Evolutionary conservation across 2,888 invertebrate genomes (phyloP).

Genomic region (Apodemia hepburni): DNA sequence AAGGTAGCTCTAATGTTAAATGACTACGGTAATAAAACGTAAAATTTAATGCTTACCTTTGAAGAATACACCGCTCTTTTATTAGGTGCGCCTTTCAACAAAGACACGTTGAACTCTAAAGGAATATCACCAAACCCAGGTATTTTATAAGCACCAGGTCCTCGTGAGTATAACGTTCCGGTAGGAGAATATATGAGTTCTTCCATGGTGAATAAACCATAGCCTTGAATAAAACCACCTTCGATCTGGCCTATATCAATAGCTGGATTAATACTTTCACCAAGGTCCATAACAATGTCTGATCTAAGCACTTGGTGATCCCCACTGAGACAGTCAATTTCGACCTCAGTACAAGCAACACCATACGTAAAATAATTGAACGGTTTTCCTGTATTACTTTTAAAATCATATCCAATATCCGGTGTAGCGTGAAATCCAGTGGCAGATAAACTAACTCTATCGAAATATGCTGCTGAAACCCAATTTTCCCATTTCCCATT

Average conservation of each 20-base stretch:
- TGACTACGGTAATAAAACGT: background rate
- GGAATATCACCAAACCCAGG: slow-evolving; percentile 97
- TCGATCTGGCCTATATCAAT: slow-evolving; percentile 98
- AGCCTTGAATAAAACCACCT: slow-evolving; percentile 96
- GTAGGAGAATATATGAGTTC: slow-evolving; percentile 92
- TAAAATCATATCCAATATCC: slow-evolving; percentile 85
- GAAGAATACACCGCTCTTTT: slow-evolving; percentile 96
- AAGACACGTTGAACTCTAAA: slow-evolving; percentile 93
- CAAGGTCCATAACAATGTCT: slow-evolving; percentile 98
- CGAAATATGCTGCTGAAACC: slow-evolving; percentile 88
- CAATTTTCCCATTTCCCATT: slow-evolving; percentile 91
- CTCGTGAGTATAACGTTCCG: slow-evolving; percentile 90
- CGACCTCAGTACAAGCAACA: slow-evolving; percentile 92
- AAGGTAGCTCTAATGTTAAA: too few relatives aligned
- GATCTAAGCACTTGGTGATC: slow-evolving; percentile 93
- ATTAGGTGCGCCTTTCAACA: slow-evolving; percentile 95
- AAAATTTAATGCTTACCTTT: slow-evolving; percentile 82
- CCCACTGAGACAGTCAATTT: slow-evolving; percentile 96
- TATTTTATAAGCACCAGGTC: slow-evolving; percentile 96
- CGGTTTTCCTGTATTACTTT: slow-evolving; percentile 84
- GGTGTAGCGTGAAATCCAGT: slow-evolving; percentile 91
- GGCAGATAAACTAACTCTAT: slow-evolving; percentile 89
- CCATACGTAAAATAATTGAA: slow-evolving; percentile 95
- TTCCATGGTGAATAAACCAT: slow-evolving; percentile 94
- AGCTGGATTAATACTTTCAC: slow-evolving; percentile 96